Percentiles rank a stretch among this genome's conserved stretches.
These are phyloP conservation scores for Entelurus aequoreus DNA, from an alignment of 2,113 vertebrate genomes.

Conservation along the genomic window DNA sequence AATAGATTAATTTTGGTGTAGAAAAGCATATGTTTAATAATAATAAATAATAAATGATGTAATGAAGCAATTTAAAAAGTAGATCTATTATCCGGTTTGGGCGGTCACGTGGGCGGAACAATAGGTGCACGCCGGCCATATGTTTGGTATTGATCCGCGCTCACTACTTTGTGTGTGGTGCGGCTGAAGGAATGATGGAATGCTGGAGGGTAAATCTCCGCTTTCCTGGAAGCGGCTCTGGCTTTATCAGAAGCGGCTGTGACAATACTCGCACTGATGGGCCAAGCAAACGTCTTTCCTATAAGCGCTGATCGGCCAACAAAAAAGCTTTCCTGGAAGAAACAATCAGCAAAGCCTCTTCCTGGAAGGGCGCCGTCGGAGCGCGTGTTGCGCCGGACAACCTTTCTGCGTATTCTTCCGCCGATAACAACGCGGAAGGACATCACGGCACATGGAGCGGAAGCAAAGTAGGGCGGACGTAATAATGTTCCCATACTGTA, in stretches of 20 bases:
- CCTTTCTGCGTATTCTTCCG: slow-evolving; percentile 30
- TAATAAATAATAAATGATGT: too few species aligned
- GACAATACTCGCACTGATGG: slow-evolving; percentile 60
- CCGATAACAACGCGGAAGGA: too few species aligned
- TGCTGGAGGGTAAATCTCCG: slow-evolving; percentile 64
- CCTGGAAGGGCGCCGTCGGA: slow-evolving; percentile 51
- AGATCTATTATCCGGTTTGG: not conserved
- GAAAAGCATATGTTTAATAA: too few species aligned
- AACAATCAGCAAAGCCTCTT: slow-evolving; percentile 62
- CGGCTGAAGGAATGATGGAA: slow-evolving; percentile 66
- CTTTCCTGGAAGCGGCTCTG: slow-evolving; percentile 66
- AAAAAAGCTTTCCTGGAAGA: slow-evolving; percentile 65
- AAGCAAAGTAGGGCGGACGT: too few species aligned
- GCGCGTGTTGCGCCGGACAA: slow-evolving; percentile 22
- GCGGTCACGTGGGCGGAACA: not conserved
- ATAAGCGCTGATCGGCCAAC: slow-evolving; percentile 52
- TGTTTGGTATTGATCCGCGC: slow-evolving; percentile 62
- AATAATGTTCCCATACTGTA: too few species aligned
- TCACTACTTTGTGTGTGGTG: slow-evolving; percentile 42
- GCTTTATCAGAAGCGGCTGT: slow-evolving; percentile 71
- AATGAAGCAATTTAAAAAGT: too few species aligned
- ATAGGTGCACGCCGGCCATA: slow-evolving; percentile 45
- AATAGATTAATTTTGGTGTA: too few species aligned
- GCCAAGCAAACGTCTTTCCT: slow-evolving; percentile 55
- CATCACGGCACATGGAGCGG: too few species aligned